A percentile compares a stretch with the other conserved stretches of the same genome.
Evolutionary conservation across 2,113 vertebrate genomes (phyloP).

Genomic region (Dendrocopos noguchii): DNA sequence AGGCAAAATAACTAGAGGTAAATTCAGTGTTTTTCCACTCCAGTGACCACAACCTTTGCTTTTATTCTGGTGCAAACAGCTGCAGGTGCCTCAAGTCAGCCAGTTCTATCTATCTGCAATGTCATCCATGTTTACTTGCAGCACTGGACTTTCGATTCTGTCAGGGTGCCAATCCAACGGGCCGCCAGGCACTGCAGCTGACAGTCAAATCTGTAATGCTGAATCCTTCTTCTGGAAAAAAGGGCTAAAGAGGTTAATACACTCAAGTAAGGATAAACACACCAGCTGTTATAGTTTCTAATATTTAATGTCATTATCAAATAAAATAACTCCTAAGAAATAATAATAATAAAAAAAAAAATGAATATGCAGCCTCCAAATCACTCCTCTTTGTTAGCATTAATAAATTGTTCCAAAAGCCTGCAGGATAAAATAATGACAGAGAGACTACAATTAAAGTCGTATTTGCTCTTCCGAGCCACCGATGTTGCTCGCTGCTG

Average conservation of each 20-base stretch:
- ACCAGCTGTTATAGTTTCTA: conserved; percentile 88
- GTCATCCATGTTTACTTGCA: conserved; percentile 84
- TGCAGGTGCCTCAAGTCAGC: conserved; percentile 85
- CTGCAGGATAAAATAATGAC: conserved; percentile 45
- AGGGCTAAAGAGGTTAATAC: conserved; percentile 89
- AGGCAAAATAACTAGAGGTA: conserved; percentile 81
- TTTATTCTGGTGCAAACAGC: conserved; percentile 82
- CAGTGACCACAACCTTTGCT: conserved; percentile 78
- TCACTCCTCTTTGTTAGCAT: conserved; percentile 53
- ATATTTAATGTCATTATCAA: conserved; percentile 86
- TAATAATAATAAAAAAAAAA: conserved; percentile 64
- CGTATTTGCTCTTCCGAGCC: conserved; percentile 49
- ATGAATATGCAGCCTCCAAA: conserved; percentile 19
- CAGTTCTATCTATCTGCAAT: conserved; percentile 74
- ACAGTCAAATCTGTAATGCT: conserved; percentile 82
- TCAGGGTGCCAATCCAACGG: conserved; percentile 80
- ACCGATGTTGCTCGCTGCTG: neutral
- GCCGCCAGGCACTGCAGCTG: conserved; percentile 86
- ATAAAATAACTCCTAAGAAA: conserved; percentile 80
- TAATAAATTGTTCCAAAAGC: conserved; percentile 70
- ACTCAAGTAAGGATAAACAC: conserved; percentile 90
- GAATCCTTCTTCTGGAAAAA: conserved; percentile 86
- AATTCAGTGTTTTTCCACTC: conserved; percentile 88
- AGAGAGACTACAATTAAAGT: conserved; percentile 42
- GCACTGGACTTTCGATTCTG: conserved; percentile 84